A percentile compares a stretch with the other conserved stretches of the same genome.
Evolutionary conservation across 2,888 invertebrate species (phyloP).

Genomic region (Agriopis aurantiaria): DNA sequence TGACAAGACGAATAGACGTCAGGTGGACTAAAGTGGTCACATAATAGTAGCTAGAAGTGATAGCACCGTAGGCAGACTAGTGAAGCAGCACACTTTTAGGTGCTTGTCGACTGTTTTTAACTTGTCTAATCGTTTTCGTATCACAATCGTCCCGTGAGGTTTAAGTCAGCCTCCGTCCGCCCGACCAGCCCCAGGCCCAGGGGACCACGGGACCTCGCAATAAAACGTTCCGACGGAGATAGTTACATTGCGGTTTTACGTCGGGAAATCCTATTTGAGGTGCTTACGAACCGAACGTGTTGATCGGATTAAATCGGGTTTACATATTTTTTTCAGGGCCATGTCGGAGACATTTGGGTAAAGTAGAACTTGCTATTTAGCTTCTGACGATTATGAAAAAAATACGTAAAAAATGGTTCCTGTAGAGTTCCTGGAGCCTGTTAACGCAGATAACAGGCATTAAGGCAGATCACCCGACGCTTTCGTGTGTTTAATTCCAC

Average conservation of each 20-base stretch:
- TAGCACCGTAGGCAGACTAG: too few species aligned
- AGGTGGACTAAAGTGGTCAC: too few species aligned
- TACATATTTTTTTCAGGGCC: conserved; percentile 7
- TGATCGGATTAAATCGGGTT: conserved; percentile 11
- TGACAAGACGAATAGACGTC: too few species aligned
- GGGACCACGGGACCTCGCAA: conserved; percentile 13
- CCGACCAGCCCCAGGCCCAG: conserved; percentile 11
- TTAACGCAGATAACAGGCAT: too few species aligned
- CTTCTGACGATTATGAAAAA: neutral
- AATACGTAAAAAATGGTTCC: too few species aligned
- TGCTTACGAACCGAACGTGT: conserved; percentile 22
- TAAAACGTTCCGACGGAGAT: conserved; percentile 33
- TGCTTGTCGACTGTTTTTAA: neutral
- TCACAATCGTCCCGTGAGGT: conserved; percentile 8
- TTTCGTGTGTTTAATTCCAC: too few species aligned
- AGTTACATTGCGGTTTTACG: conserved; percentile 41
- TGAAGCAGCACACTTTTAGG: neutral
- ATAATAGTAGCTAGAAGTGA: too few species aligned
- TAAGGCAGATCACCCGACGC: too few species aligned
- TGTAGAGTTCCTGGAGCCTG: too few species aligned
- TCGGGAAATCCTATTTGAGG: conserved; percentile 37
- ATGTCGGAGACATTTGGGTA: neutral
- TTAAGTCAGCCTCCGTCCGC: neutral
- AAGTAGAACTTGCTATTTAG: neutral
- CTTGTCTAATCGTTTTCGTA: neutral